A percentile compares a stretch with the other conserved stretches of the same genome.
phyloP scores from a whole-genome alignment of 2,797 vertebrate genomes.

The Hafferia zeledoni region DNA sequence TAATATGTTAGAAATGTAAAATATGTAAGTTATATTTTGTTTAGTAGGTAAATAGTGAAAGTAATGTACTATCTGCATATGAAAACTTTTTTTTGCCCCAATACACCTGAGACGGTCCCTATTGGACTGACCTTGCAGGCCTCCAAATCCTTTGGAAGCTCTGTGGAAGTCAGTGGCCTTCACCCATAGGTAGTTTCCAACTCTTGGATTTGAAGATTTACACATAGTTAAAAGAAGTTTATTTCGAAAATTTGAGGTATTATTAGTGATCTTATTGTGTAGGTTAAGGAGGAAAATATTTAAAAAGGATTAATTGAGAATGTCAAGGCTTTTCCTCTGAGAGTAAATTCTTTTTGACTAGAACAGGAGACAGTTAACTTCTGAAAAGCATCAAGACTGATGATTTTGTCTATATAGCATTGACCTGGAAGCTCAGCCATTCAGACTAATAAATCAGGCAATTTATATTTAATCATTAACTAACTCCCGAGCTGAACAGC shows the following conservation, averaged over 20 bases:
- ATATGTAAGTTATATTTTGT: background rate
- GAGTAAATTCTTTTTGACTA: constrained; percentile 89
- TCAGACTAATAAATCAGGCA: constrained; percentile 99
- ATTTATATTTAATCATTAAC: constrained; percentile 99
- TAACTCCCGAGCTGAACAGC: constrained; percentile 97
- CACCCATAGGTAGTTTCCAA: background rate
- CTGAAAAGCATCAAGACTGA: constrained; percentile 98
- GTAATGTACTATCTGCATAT: background rate
- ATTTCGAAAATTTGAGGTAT: background rate
- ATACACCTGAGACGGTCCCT: rapidly evolving
- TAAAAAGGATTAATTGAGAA: constrained; percentile 73
- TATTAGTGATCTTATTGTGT: background rate
- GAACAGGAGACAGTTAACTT: constrained; percentile 88
- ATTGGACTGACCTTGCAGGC: background rate
- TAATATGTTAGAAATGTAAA: background rate
- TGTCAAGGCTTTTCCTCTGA: constrained; percentile 70
- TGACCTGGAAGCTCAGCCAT: constrained; percentile 98
- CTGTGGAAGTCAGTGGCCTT: background rate
- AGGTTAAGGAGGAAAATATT: constrained; percentile 48
- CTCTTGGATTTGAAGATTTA: background rate
- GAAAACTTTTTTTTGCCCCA: background rate
- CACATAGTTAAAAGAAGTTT: background rate
- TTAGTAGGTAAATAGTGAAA: background rate
- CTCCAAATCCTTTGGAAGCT: background rate
- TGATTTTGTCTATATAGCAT: constrained; percentile 98